Percentiles rank a stretch among this genome's conserved stretches.
phyloP scores from a whole-genome alignment of 2,888 invertebrate species.

The Apodemia duryi region DNA sequence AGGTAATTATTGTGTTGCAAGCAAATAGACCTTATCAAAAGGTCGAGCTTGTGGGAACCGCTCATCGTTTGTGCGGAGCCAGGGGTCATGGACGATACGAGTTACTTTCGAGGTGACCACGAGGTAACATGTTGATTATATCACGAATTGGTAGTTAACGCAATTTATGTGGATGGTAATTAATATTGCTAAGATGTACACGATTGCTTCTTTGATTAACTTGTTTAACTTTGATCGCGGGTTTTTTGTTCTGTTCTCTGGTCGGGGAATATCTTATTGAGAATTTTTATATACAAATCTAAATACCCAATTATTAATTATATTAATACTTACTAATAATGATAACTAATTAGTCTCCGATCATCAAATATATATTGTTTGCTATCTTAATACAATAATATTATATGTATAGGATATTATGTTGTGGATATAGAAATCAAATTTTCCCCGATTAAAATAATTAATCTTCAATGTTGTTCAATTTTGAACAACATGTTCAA shows the following conservation, averaged over 20 bases:
- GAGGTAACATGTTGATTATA: constrained; percentile 13
- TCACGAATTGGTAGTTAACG: neutral
- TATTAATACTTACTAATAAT: too few relatives aligned
- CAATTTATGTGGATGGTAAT: neutral
- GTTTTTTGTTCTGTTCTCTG: neutral
- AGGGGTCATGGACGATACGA: constrained; percentile 21
- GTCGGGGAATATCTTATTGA: neutral
- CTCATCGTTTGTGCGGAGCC: constrained; percentile 24
- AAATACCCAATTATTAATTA: too few relatives aligned
- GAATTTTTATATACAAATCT: too few relatives aligned
- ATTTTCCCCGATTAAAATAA: too few relatives aligned
- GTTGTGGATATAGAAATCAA: too few relatives aligned
- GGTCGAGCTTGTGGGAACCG: constrained; percentile 30
- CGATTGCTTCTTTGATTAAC: neutral
- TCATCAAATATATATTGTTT: too few relatives aligned
- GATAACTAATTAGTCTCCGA: too few relatives aligned
- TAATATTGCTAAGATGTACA: neutral
- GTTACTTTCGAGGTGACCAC: constrained; percentile 16
- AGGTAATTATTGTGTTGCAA: constrained; percentile 21
- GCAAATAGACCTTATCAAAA: constrained; percentile 22
- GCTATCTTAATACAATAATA: too few relatives aligned
- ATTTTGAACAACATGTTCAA: too few relatives aligned
- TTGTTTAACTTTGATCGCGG: neutral
- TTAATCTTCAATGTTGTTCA: too few relatives aligned
- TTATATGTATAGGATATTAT: too few relatives aligned